Evolutionary conservation across 2,113 vertebrate genomes (phyloP).

Genomic region (Mus musculus): GRCm39 chr12:108987501-108988000

Average conservation of each 20-base stretch:
- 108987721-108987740: not conserved
- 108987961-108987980: not conserved
- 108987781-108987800: not conserved
- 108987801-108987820: not conserved
- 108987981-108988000: not conserved
- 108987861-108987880: not conserved
- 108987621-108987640: fast-evolving
- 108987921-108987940: not conserved
- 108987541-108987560: not conserved
- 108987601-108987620: fast-evolving
- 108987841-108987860: not conserved
- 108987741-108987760: not conserved
- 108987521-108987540: not conserved
- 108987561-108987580: not conserved
- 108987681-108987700: not conserved
- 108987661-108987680: not conserved
- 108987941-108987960: not conserved
- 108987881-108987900: not conserved
- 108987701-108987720: not conserved
- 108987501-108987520: not conserved
- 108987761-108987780: not conserved
- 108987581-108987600: not conserved
- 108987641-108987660: not conserved
- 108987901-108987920: not conserved
- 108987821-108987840: not conserved